Base-by-base conservation (phyloP, 2,113 vertebrate species). In the Labrus mixtus region DNA sequence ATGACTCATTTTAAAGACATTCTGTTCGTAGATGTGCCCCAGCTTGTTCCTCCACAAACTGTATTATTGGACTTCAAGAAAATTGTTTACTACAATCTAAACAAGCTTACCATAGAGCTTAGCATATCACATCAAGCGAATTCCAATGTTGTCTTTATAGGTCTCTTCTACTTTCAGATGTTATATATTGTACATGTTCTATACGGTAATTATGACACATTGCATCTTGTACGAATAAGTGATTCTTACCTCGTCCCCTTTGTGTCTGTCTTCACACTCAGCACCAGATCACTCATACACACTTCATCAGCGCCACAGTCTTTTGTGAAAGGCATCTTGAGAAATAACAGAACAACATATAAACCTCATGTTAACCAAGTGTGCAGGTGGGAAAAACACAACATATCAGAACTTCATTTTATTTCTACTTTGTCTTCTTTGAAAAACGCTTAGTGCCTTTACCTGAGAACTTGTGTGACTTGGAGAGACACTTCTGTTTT, bases 231-330 rank as follows among this genome's bases (percentile, higher is more conserved):
- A 12, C 29, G 37, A 10, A 4, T 50, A 4, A 11, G 41, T 8
- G 39, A 48, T 29, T 64, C 85, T 87, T 91, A 97, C 97, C 94
- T 78, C 70, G 79, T 68, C 48, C 68, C 67, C 86, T 89, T 69
- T 1, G 73, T 68, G 89, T 91, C 82, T 51, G 46, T 92, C n/a
- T 91, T 93, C 82, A 96, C 94, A 4, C 84, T 90, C 55, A 98
- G 92, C 79, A 93, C 91, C 69, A 98, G 93, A 75, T 98, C 96
- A 61, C 94, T 95, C 37, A 91, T 73, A 77, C 97, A 98, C 58
- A 96, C 76, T 5, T 96, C 94, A 82, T 98, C 97, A 13, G 95
- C 92, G 50, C 96, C 97, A 66, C 97, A 98, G 45, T 97, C 96
- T 90, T 97, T 97, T 3, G 95, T 86, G 79, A 98, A 98, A 56